A percentile compares a stretch with the other conserved stretches of the same genome.
Evolutionary conservation across 2,113 vertebrate genomes (phyloP).

Genomic region (Ceuthmochares aereus): DNA sequence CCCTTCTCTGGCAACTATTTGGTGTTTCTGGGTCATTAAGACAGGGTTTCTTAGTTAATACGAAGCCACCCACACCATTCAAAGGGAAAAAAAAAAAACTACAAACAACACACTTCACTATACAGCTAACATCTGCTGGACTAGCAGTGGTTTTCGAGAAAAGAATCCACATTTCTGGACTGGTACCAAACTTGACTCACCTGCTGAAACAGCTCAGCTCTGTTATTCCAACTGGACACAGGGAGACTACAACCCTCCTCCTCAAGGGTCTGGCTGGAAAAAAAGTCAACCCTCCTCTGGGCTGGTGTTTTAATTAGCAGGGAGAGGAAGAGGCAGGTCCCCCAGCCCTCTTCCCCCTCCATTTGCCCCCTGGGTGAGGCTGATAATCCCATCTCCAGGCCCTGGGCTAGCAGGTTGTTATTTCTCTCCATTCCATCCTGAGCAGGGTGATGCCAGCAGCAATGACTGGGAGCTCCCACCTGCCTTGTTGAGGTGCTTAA

Average conservation of each 20-base stretch:
- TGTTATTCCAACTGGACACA: rapidly evolving
- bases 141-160: background rate
- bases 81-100: background rate
- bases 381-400: rapidly evolving
- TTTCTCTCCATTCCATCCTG: rapidly evolving
- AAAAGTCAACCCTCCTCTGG: rapidly evolving
- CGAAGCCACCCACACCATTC: background rate
- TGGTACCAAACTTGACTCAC: background rate
- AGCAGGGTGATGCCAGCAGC: rapidly evolving
- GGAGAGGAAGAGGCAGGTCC: rapidly evolving
- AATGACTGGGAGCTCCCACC: rapidly evolving
- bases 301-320: background rate
- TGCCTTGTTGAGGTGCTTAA: rapidly evolving
- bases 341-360: rapidly evolving
- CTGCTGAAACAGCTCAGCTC: background rate
- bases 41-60: background rate
- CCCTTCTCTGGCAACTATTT: background rate
- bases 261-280: rapidly evolving
- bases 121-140: background rate
- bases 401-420: rapidly evolving
- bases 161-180: background rate
- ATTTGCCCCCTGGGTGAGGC: background rate
- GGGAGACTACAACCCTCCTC: rapidly evolving
- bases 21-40: too few relatives aligned
- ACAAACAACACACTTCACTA: background rate